phyloP scores from a whole-genome alignment of 2,113 vertebrate genomes.

The Pseudorasbora parva region DNA sequence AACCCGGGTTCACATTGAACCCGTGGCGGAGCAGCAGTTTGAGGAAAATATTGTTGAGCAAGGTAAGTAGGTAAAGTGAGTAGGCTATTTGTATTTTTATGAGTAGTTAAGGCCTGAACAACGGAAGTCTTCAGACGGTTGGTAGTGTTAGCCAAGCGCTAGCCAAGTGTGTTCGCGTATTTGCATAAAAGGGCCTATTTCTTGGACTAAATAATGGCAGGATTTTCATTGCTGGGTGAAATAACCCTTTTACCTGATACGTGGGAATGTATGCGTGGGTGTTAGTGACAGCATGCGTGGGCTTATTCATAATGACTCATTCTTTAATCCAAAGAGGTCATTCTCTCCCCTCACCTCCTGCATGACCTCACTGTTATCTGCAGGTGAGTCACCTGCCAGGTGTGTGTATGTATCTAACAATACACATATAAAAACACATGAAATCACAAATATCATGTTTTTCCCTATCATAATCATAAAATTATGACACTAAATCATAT shows the following conservation, averaged over 20 bases:
- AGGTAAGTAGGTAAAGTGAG: too few relatives aligned
- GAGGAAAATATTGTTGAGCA: too few relatives aligned
- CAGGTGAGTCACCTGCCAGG: conserved; percentile 19
- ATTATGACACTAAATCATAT: too few relatives aligned
- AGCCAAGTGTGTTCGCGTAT: neutral
- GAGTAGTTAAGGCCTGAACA: neutral
- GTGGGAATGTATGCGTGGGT: neutral
- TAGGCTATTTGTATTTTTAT: neutral
- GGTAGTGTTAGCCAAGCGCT: neutral
- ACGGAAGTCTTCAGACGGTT: neutral
- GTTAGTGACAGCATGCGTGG: neutral
- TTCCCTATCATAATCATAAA: too few relatives aligned
- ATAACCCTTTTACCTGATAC: neutral
- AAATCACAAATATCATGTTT: too few relatives aligned
- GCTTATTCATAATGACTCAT: conserved; percentile 8
- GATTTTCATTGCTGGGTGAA: neutral
- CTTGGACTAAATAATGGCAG: neutral
- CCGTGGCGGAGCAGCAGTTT: neutral
- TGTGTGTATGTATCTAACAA: neutral
- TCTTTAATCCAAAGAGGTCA: conserved; percentile 4
- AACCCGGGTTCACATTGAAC: too few relatives aligned
- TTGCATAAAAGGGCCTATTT: neutral
- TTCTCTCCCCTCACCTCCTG: conserved; percentile 8
- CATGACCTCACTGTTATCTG: conserved; percentile 1
- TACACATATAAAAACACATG: neutral